A percentile compares a stretch with the other conserved stretches of the same genome.
phyloP scores from a whole-genome alignment of 2,888 invertebrate species.

The Sinhomidia bicolor region DNA sequence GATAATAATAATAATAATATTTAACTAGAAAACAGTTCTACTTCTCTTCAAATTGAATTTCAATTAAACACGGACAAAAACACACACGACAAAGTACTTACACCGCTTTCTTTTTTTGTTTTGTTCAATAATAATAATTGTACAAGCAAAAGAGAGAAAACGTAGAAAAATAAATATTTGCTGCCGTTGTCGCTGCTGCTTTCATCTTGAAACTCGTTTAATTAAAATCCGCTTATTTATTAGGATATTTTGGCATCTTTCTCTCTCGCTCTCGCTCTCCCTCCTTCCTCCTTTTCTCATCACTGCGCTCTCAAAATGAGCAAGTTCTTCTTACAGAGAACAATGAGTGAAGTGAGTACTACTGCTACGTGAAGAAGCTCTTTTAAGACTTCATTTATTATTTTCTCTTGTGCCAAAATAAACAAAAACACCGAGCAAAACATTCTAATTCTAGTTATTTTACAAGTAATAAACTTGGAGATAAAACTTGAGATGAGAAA shows the following conservation, averaged over 20 bases:
- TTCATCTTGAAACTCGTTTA: constrained; percentile 4
- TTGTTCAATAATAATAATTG: no score
- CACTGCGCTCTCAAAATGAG: constrained; percentile 9
- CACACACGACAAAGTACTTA: neutral
- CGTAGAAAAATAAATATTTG: neutral
- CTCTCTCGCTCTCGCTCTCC: no score
- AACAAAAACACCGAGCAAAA: neutral
- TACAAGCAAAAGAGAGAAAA: neutral
- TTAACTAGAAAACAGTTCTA: no score
- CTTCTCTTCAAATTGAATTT: no score
- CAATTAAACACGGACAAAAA: neutral
- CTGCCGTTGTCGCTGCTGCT: neutral
- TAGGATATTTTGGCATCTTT: neutral
- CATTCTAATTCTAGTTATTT: constrained; percentile 32
- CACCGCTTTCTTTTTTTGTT: neutral
- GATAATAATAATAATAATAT: no score
- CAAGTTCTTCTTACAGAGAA: neutral
- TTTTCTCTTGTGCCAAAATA: neutral
- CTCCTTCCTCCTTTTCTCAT: neutral
- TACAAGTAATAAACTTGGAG: constrained; percentile 38
- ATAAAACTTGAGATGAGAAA: constrained; percentile 50
- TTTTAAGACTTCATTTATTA: constrained; percentile 33
- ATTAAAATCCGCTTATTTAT: constrained; percentile 18
- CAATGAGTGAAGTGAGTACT: neutral
- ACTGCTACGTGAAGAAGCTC: neutral